A percentile compares a stretch with the other conserved stretches of the same genome.
These are phyloP conservation scores for Tokudaia tokunoshimensis DNA, from an alignment of 2,797 vertebrate genomes.

Conservation along the genomic window DNA sequence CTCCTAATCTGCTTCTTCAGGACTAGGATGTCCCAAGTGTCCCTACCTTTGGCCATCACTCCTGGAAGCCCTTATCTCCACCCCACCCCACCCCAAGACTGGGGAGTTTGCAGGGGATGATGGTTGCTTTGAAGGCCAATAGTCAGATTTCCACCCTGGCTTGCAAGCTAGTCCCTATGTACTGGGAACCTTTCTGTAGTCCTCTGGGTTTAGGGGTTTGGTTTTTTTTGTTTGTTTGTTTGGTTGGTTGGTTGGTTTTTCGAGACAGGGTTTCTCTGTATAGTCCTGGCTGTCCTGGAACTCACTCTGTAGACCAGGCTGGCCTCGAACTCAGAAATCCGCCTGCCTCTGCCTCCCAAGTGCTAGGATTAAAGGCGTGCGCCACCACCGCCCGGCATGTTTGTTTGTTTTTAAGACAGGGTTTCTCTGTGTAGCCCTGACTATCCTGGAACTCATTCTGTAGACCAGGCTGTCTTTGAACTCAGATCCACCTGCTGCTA, in stretches of 20 bases:
- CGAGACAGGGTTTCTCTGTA: not conserved
- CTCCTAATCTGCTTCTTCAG: not conserved
- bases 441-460: not conserved
- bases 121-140: not conserved
- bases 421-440: not conserved
- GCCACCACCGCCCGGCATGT: too few species aligned
- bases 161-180: not conserved
- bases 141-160: not conserved
- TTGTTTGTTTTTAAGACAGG: not conserved
- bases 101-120: not conserved
- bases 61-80: not conserved
- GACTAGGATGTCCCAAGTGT: not conserved
- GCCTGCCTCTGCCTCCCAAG: too few species aligned
- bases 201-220: not conserved
- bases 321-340: not conserved
- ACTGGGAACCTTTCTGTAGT: not conserved
- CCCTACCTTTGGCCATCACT: not conserved
- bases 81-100: not conserved
- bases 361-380: too few species aligned
- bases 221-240: not conserved
- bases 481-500: not conserved
- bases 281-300: not conserved
- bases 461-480: not conserved
- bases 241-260: too few species aligned
- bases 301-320: not conserved